Percentiles rank a stretch among this genome's conserved stretches.
Evolutionary conservation across 2,888 invertebrate species (phyloP).

Genomic region (Globia sparganii): DNA sequence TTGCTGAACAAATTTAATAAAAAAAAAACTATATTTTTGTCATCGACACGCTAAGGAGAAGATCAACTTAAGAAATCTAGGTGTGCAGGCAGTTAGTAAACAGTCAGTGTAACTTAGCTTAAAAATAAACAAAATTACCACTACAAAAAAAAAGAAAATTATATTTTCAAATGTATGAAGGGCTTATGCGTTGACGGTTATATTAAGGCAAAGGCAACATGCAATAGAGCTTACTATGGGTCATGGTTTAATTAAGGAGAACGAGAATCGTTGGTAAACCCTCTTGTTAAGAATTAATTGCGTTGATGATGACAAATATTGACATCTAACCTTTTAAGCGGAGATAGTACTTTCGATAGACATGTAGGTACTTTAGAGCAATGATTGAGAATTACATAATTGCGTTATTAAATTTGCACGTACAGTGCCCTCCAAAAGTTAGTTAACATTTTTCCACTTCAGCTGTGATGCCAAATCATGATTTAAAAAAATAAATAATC

Average conservation of each 20-base stretch:
- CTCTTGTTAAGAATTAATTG: conserved; percentile 56
- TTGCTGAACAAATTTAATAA: no score
- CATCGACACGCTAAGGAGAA: no score
- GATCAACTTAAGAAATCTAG: background rate
- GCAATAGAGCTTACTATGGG: conserved; percentile 39
- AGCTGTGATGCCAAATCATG: no score
- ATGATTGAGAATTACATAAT: background rate
- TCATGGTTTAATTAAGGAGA: conserved; percentile 52
- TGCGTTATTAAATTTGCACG: background rate
- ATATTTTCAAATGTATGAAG: conserved; percentile 7
- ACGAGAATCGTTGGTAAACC: conserved; percentile 37
- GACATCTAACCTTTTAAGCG: conserved; percentile 43
- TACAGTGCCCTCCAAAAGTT: background rate
- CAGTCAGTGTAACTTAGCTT: no score
- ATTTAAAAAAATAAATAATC: no score
- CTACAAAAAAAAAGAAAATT: background rate
- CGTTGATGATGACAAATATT: conserved; percentile 61
- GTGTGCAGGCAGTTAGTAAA: background rate
- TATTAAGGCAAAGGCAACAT: conserved; percentile 36
- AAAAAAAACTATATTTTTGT: no score
- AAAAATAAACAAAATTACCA: background rate
- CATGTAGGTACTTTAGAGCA: background rate
- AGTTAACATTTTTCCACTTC: no score
- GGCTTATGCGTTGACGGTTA: background rate
- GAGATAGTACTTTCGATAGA: conserved; percentile 7